Evolutionary conservation across 2,797 vertebrate species (phyloP).

Genomic region (Hoplostethus atlanticus): DNA sequence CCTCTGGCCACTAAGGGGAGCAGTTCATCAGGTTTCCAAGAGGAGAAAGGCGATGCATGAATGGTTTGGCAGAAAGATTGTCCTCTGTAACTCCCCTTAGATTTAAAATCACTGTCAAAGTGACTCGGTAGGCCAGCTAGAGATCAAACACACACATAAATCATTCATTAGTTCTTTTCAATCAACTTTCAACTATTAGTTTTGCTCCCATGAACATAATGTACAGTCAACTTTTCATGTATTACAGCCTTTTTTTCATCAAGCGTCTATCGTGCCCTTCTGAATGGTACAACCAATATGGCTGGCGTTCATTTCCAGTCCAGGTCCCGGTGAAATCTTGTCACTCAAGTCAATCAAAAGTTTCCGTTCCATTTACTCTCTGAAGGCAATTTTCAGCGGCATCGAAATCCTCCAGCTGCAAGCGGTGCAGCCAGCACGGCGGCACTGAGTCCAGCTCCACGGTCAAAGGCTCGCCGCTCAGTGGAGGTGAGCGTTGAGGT

Average conservation of each 20-base stretch:
- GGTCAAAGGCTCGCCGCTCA: conserved; percentile 61
- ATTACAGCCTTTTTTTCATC: conserved; percentile 9
- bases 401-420: neutral
- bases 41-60: conserved; percentile 2
- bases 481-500: conserved; percentile 95
- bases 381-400: neutral
- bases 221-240: conserved; percentile 30
- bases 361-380: neutral
- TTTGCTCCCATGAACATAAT: conserved; percentile 9
- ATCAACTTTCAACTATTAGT: conserved; percentile 6
- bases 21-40: conserved; percentile 28
- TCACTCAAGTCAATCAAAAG: neutral
- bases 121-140: conserved; percentile 52
- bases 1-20: conserved; percentile 36
- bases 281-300: too few relatives aligned
- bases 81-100: neutral
- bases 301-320: too few relatives aligned
- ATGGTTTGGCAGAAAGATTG: neutral
- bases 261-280: neutral
- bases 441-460: too few relatives aligned
- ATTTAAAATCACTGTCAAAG: neutral
- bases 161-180: conserved; percentile 12
- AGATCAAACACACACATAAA: conserved; percentile 34
- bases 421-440: too few relatives aligned
- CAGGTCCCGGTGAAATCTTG: neutral